These are phyloP conservation scores for Microcebus murinus DNA, from an alignment of 2,113 vertebrate genomes.

Conservation along the genomic window DNA sequence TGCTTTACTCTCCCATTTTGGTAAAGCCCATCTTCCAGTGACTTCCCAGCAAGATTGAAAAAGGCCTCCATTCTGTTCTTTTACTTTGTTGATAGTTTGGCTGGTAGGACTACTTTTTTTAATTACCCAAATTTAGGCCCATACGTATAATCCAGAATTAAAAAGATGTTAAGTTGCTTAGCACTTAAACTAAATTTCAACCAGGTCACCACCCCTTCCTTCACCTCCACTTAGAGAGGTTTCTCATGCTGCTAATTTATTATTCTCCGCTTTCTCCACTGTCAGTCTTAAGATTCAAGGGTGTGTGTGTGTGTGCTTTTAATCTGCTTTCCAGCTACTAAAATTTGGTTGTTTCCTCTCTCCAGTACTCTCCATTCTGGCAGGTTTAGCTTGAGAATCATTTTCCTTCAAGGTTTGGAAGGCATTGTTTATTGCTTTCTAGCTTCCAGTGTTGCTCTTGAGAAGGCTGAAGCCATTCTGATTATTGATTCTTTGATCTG, in stretches of 20 bases:
- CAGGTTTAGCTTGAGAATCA: neutral
- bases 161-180: neutral
- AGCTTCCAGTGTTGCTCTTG: neutral
- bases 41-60: neutral
- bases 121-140: neutral
- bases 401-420: constrained; percentile 19
- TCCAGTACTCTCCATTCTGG: neutral
- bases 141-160: neutral
- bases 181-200: neutral
- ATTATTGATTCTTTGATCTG: neutral
- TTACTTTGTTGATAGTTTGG: neutral
- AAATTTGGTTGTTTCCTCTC: neutral
- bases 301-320: neutral
- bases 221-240: neutral
- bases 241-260: neutral
- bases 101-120: neutral
- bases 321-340: constrained; percentile 7
- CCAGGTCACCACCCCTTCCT: neutral
- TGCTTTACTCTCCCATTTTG: neutral
- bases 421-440: neutral
- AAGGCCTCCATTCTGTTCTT: neutral
- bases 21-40: neutral
- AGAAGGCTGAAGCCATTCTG: constrained; percentile 11
- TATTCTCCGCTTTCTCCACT: neutral
- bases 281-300: neutral